Percentiles rank a stretch among this genome's conserved stretches.
phyloP scores from a whole-genome alignment of 2,113 vertebrate genomes.

The Columbina picui region DNA sequence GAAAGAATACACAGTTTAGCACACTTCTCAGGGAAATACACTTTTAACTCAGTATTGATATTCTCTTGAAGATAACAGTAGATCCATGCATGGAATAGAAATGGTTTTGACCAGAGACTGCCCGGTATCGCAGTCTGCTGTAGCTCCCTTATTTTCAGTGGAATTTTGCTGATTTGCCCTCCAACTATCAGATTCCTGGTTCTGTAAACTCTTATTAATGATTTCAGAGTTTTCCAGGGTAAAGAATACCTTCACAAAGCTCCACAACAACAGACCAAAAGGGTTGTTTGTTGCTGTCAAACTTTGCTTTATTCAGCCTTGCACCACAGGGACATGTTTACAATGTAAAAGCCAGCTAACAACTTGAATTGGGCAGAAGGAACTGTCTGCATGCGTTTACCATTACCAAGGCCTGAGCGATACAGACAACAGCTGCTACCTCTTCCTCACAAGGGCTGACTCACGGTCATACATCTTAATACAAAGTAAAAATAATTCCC shows the following conservation, averaged over 20 bases:
- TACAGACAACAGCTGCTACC: background rate
- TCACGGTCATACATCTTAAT: background rate
- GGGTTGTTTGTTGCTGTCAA: accelerated
- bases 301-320: background rate
- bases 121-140: background rate
- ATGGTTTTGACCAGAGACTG: background rate
- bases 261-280: background rate
- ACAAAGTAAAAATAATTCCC: background rate
- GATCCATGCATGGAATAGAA: background rate
- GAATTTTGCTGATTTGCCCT: background rate
- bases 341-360: background rate
- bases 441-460: background rate
- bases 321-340: background rate
- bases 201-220: background rate
- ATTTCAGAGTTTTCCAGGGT: background rate
- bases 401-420: background rate
- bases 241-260: background rate
- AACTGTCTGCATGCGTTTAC: background rate
- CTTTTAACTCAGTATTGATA: background rate
- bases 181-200: background rate
- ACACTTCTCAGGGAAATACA: background rate
- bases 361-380: background rate
- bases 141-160: background rate
- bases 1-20: background rate
- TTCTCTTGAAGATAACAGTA: background rate